A percentile compares a stretch with the other conserved stretches of the same genome.
These are phyloP conservation scores for Procambarus virginalis DNA, from an alignment of 1,140 invertebrate species.

Conservation along the genomic window DNA sequence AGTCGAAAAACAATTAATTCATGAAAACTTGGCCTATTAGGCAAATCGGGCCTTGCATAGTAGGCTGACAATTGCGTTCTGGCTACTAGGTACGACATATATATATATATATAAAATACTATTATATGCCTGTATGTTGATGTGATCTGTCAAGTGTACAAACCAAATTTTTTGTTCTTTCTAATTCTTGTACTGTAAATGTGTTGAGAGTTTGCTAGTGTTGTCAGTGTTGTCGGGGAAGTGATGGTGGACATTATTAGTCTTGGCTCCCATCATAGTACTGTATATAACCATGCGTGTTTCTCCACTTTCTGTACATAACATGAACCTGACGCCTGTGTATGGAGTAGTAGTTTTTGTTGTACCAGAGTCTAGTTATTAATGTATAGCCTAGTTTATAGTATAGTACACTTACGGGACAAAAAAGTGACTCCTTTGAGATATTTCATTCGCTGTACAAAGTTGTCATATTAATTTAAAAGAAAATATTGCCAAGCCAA, in stretches of 20 bases:
- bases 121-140: too few species aligned
- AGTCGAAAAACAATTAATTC: too few species aligned
- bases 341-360: slow-evolving; percentile 41
- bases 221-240: background rate
- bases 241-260: too few species aligned
- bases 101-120: too few species aligned
- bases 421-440: background rate
- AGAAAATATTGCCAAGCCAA: background rate
- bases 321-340: slow-evolving; percentile 34
- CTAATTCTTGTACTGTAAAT: background rate
- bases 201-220: background rate
- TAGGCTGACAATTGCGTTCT: too few species aligned
- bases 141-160: background rate
- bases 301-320: slow-evolving; percentile 22
- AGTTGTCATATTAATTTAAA: background rate
- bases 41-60: too few species aligned
- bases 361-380: slow-evolving; percentile 34
- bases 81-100: too few species aligned
- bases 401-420: slow-evolving; percentile 22
- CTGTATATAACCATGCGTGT: slow-evolving; percentile 1
- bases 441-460: background rate
- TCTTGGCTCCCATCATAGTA: too few species aligned
- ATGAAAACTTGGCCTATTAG: too few species aligned
- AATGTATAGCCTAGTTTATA: slow-evolving; percentile 35
- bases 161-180: background rate